Percentiles rank a stretch among this genome's conserved stretches.
These are phyloP conservation scores for Tonatia bakeri DNA, from an alignment of 2,113 vertebrate species.

Conservation along the genomic window DNA sequence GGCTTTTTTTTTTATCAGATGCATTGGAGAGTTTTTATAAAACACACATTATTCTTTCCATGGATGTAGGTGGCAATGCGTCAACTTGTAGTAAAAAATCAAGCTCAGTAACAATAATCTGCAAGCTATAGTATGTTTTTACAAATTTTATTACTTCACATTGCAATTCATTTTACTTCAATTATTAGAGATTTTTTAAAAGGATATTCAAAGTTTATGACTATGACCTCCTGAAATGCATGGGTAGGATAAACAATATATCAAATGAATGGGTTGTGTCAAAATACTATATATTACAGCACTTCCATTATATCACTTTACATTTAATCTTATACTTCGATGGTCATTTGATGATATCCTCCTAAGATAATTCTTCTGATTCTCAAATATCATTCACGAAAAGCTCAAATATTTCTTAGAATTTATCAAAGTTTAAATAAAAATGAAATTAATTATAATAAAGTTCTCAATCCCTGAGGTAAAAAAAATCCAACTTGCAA, in stretches of 20 bases:
- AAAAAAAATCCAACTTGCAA: slow-evolving; percentile 1
- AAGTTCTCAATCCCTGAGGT: slow-evolving; percentile 5
- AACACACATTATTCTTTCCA: slow-evolving; percentile 50
- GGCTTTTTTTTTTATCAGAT: slow-evolving; percentile 36
- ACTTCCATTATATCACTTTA: slow-evolving; percentile 27
- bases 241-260: slow-evolving; percentile 55
- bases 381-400: slow-evolving; percentile 9
- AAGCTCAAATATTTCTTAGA: slow-evolving; percentile 43
- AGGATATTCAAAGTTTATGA: slow-evolving; percentile 58
- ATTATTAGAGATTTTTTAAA: slow-evolving; percentile 57
- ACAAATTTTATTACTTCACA: slow-evolving; percentile 48
- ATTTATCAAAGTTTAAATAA: slow-evolving; percentile 50
- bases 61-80: not conserved
- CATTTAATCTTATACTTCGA: slow-evolving; percentile 33
- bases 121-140: not conserved
- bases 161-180: slow-evolving; percentile 57
- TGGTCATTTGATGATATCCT: not conserved
- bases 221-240: slow-evolving; percentile 36
- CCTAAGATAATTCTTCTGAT: slow-evolving; percentile 42
- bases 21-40: slow-evolving; percentile 36
- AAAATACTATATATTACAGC: slow-evolving; percentile 48
- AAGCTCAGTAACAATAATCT: slow-evolving; percentile 34
- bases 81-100: slow-evolving; percentile 37
- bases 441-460: slow-evolving; percentile 45
- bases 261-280: slow-evolving; percentile 55